Conservation (phyloP, 2,797 vertebrate species). For the Avahi laniger region DNA sequence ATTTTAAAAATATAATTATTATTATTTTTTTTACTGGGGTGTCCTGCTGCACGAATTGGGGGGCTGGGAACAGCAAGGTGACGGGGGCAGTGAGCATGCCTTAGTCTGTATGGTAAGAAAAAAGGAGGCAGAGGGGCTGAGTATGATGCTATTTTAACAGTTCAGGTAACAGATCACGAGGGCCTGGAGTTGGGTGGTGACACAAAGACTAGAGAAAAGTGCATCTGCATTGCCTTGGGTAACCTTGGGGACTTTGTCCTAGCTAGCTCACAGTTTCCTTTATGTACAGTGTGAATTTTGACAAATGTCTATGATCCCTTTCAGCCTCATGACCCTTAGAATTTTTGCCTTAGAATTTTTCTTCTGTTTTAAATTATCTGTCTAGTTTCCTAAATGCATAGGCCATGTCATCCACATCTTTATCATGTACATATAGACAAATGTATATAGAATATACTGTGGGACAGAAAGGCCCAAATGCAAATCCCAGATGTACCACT, state of each 20-base stretch:
- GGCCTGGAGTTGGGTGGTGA: not conserved
- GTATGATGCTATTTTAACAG: not conserved
- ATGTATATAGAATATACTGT: not conserved
- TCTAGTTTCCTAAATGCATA: not conserved
- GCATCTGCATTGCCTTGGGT: not conserved
- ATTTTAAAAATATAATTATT: not conserved
- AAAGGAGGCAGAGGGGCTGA: not conserved
- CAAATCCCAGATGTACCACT: not conserved
- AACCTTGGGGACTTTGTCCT: not conserved
- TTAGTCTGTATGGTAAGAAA: not conserved
- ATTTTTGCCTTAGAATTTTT: not conserved
- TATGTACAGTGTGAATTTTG: not conserved
- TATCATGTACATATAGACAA: not conserved
- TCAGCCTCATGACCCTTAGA: not conserved
- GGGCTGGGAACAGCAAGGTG: too few species aligned
- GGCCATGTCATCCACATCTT: not conserved
- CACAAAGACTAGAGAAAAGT: not conserved
- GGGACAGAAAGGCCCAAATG: not conserved
- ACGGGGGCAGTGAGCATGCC: too few species aligned
- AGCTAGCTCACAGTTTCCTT: not conserved
- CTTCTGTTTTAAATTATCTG: not conserved
- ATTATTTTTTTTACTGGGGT: too few species aligned
- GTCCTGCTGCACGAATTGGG: too few species aligned
- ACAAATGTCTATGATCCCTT: not conserved
- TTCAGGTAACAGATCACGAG: not conserved